Evolutionary conservation across 2,113 vertebrate species (phyloP).

Genomic region (Corvus cornix): DNA sequence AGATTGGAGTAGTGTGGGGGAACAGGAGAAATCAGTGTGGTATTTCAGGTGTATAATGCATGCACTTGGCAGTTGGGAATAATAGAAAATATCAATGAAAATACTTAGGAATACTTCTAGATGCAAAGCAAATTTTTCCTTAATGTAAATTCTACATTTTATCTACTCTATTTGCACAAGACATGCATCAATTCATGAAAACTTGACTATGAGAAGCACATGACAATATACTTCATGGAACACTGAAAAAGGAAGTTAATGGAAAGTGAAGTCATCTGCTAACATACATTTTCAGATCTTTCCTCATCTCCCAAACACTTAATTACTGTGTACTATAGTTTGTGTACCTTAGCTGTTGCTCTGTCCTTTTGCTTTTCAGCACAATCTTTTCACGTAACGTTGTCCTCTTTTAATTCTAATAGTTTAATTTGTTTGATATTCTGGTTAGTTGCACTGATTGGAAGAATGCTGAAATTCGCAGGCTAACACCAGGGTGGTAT

Average conservation of each 20-base stretch:
- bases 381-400: neutral
- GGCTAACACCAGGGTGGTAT: neutral
- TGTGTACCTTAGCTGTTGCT: neutral
- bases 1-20: neutral
- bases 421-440: slow-evolving; percentile 9
- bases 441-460: neutral
- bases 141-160: neutral
- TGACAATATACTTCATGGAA: neutral
- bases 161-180: neutral
- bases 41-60: neutral
- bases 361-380: neutral
- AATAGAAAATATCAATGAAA: neutral
- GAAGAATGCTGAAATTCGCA: neutral
- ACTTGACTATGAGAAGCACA: neutral
- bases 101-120: neutral
- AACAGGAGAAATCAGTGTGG: neutral
- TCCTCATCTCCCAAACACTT: neutral
- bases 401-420: neutral
- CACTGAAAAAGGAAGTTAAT: neutral
- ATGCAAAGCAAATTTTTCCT: neutral
- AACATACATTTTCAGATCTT: neutral
- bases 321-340: neutral
- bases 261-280: neutral
- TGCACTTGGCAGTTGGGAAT: neutral
- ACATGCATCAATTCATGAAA: neutral